Base-by-base conservation (phyloP, 2,113 vertebrate genomes). In the Phyllostomus hastatus region DNA sequence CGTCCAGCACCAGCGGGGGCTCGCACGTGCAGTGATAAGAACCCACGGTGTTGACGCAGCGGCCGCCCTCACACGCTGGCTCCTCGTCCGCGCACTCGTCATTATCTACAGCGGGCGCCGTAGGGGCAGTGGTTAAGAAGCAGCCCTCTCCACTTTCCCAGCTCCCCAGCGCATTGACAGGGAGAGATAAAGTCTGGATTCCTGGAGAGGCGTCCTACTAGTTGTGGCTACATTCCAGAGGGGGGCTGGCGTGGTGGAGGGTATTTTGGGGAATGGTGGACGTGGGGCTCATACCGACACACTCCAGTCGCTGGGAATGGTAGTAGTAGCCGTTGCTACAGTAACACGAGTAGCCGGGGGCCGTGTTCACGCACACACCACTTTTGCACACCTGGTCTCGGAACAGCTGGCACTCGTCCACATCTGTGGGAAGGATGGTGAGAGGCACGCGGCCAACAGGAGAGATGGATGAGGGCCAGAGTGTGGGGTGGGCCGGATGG, bases 401-500 rank as follows among this genome's bases (percentile, higher is more conserved):
- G 95, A 99, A 99, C 48, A 99, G 98, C 64, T 99, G 98, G 89
- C 99, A 99, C 98, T 99, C 99, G 12, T 99, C 99, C 97, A 99
- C 98, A 46, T 99, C 99, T 99, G 98, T 10, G 22, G 81, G 48
- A 93, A 85, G 52, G 61, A 78, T 19, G 70, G 31, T 69, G 50
- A 70, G 81, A 72, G 75, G 24, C 19, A 1, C 4, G 2, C 28
- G 7, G 24, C 22, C 76, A 46, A 50, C 43, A 52, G 33, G 57
- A 79, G 41, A 59, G 35, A 43, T 28, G 67, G 72, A 52, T 20
- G 19, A 11, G 2, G 31, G 64, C 57, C 35, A 28, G 66, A 35
- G 35, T 15, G n/a, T 38, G 33, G 33, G 48, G 67, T 4, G 20
- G 67, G 22, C 22, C 2, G 50, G 46, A n/a, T 16, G 14, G 28